Evolutionary conservation across 2,113 vertebrate genomes (phyloP).

Genomic region (Petroica traversi): DNA sequence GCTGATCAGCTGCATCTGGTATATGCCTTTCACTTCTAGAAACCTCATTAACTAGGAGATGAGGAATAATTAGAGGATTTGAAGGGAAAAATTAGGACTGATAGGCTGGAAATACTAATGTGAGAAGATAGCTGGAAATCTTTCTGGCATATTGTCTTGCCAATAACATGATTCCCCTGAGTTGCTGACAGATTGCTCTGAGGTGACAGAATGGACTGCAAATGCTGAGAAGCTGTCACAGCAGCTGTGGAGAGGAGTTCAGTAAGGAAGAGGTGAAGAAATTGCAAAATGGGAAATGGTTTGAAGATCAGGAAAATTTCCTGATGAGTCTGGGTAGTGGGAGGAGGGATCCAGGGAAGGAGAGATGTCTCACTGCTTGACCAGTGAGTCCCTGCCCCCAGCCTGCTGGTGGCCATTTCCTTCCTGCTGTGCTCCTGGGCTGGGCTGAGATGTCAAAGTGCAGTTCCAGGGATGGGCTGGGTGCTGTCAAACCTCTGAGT

Average conservation of each 20-base stretch:
- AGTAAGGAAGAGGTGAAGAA: background rate
- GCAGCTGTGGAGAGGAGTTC: background rate
- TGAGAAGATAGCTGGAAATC: background rate
- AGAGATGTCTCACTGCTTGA: background rate
- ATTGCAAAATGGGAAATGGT: background rate
- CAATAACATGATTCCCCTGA: background rate
- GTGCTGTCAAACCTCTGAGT: background rate
- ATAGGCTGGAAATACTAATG: background rate
- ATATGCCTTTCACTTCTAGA: background rate
- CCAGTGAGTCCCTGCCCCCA: background rate
- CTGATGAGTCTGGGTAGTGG: fast-evolving
- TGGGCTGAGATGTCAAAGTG: background rate
- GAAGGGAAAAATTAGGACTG: background rate
- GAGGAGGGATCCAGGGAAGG: background rate
- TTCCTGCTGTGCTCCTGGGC: background rate
- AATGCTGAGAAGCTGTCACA: background rate
- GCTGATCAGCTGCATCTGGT: background rate
- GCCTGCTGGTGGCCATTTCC: background rate
- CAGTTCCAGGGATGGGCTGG: background rate
- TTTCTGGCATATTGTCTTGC: background rate
- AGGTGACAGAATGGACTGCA: background rate
- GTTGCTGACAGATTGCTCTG: background rate
- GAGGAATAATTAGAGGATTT: background rate
- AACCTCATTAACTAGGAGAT: background rate
- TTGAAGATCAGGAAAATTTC: background rate